These are phyloP conservation scores for Muscicapa adusta DNA, from an alignment of 2,113 vertebrate species.

Conservation along the genomic window DNA sequence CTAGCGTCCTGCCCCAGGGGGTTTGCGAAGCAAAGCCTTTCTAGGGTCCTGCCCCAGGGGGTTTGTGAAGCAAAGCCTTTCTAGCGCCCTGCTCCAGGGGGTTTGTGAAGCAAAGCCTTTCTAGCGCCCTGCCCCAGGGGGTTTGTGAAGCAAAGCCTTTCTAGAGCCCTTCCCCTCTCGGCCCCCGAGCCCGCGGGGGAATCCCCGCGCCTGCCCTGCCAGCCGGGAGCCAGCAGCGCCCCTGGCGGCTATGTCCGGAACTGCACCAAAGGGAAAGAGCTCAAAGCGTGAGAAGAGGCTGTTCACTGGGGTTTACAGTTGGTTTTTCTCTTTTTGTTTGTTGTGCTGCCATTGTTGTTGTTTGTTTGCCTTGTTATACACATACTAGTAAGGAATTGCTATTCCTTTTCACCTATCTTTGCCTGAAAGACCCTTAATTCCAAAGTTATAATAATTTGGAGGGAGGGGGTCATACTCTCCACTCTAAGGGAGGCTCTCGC, in stretches of 20 bases:
- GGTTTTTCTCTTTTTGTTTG: too few species aligned
- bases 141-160: too few species aligned
- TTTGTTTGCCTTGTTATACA: not conserved
- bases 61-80: too few species aligned
- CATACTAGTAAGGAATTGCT: not conserved
- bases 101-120: too few species aligned
- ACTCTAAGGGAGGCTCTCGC: not conserved
- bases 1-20: too few species aligned
- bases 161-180: too few species aligned
- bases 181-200: not conserved
- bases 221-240: not conserved
- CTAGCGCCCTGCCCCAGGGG: not conserved
- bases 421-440: not conserved
- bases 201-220: not conserved
- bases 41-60: too few species aligned
- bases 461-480: too few species aligned
- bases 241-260: not conserved
- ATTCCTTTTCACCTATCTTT: not conserved
- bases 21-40: too few species aligned
- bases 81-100: too few species aligned
- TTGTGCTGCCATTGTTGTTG: not conserved
- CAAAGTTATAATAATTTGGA: not conserved
- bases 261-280: rapidly evolving
- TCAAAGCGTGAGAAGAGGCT: rapidly evolving
- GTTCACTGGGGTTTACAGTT: rapidly evolving